Base-by-base conservation (phyloP, 1,140 invertebrate genomes). In the Eumaeus atala region DNA sequence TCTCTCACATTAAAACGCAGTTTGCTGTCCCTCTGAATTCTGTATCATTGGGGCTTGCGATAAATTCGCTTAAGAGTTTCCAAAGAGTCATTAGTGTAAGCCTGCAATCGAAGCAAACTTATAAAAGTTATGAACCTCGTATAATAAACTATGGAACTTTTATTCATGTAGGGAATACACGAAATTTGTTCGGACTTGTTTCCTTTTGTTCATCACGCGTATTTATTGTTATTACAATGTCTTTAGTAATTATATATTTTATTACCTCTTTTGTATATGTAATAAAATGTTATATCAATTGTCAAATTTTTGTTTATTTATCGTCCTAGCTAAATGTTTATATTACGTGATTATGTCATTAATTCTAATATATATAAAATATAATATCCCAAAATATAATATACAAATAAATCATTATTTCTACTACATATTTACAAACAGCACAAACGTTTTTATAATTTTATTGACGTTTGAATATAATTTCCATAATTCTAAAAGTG, bases 11-110 rank as follows among this genome's bases (percentile, higher is more conserved):
- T 54, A 54, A 54, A 47, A 28, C 51, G 40, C 36, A 40, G 51
- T 52, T 54, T 34, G 38, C 35, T 51, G 49, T n/a, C 40, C 44
- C 40, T 44, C 40, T 40, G 21, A 54, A 54, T 44, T 54, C 44
- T 54, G 51, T 54, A 47, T 35, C 51, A 54, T 44, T 40, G 51
- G 51, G 34, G 51, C 33, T 44, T 54, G 58, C 61, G 58, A 63
- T 58, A 66, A 63, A 60, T 66, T 63, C 55, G 48, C 48, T 60
- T n/a, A 35, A 38, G 54, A 66, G 42, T 66, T 66, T 50, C 42
- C 36, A 60, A 66, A 66, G 57, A 60, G 58, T 66, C 64, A 66
- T 66, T 66, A 66, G 64, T 58, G 47, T 61, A 64, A 64, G 62
- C 59, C 55, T 61, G 59, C 59, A 64, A 64, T 64, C 60, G 64